Percentiles rank a stretch among this genome's conserved stretches.
phyloP scores from a whole-genome alignment of 1,140 invertebrate genomes.

The Scylla paramamosain region DNA sequence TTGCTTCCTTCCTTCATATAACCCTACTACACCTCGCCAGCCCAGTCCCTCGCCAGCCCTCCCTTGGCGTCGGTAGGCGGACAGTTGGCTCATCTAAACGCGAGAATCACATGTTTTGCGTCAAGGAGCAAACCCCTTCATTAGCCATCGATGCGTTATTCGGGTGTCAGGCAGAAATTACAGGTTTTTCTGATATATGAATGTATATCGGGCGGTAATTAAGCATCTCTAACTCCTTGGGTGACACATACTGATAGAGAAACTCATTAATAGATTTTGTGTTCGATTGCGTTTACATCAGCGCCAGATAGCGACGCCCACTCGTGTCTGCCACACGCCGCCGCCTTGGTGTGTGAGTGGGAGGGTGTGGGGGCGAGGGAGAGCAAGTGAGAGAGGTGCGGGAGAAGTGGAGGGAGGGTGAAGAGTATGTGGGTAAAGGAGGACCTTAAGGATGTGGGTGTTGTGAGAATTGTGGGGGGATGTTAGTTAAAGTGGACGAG shows the following conservation, averaged over 20 bases:
- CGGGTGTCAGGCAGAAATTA: conserved; percentile 3
- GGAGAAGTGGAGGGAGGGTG: too few relatives aligned
- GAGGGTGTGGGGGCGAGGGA: neutral
- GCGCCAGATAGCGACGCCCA: conserved; percentile 18
- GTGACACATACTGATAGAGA: conserved; percentile 32
- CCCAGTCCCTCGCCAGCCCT: too few relatives aligned
- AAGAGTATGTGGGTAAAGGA: too few relatives aligned
- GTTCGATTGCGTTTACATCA: conserved; percentile 6
- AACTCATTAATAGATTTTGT: conserved; percentile 37
- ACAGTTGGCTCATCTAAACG: too few relatives aligned
- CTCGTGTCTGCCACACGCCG: neutral
- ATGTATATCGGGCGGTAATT: conserved; percentile 16
- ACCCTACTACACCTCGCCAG: too few relatives aligned
- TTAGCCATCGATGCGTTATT: neutral
- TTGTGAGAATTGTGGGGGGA: neutral
- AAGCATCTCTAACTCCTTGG: conserved; percentile 14
- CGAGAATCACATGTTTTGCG: too few relatives aligned
- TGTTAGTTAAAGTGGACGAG: neutral
- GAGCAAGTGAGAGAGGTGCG: neutral
- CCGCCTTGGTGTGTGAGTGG: neutral
- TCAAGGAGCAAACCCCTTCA: too few relatives aligned
- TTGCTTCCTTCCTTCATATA: too few relatives aligned
- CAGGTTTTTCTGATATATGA: conserved; percentile 32
- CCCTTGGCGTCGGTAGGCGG: too few relatives aligned
- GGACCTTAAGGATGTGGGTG: neutral